These are phyloP conservation scores for Dreissena rostriformis DNA, from an alignment of 1,140 invertebrate species.

Conservation along the genomic window DNA sequence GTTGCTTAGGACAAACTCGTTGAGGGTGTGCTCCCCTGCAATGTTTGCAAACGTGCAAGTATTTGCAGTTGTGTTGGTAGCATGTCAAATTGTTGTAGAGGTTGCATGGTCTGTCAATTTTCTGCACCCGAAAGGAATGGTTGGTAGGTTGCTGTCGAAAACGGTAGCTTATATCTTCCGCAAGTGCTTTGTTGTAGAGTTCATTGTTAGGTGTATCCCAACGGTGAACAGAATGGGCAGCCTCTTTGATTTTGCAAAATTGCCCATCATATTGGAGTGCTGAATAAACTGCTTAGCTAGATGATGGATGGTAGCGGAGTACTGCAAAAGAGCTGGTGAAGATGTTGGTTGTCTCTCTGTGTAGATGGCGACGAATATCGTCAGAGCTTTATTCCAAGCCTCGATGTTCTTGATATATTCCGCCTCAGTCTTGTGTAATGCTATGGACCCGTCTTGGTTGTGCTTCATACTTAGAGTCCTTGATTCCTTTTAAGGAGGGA, in stretches of 20 bases:
- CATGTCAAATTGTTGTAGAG: constrained; percentile 6
- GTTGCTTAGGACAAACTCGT: background rate
- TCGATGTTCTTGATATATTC: constrained; percentile 15
- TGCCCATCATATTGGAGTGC: constrained; percentile 17
- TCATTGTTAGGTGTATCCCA: constrained; percentile 24
- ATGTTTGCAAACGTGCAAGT: background rate
- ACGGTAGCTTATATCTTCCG: constrained; percentile 13
- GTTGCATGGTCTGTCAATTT: background rate
- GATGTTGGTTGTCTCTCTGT: background rate
- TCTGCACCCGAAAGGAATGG: constrained; percentile 3
- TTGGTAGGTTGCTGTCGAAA: too few species aligned
- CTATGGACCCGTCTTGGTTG: background rate
- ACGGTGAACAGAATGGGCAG: background rate
- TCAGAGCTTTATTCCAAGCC: constrained; percentile 12
- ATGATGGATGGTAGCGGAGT: constrained; percentile 12
- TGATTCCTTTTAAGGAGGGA: constrained; percentile 12
- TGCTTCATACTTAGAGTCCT: constrained; percentile 1
- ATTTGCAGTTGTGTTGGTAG: background rate
- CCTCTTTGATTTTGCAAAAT: constrained; percentile 8
- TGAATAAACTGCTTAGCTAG: constrained; percentile 8
- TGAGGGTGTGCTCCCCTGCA: background rate
- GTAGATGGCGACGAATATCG: constrained; percentile 16
- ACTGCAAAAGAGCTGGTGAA: background rate
- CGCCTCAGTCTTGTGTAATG: background rate
- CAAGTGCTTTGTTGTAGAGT: constrained; percentile 21